phyloP scores from a whole-genome alignment of 1,140 invertebrate species.

The Drosophila paulistorum region DNA sequence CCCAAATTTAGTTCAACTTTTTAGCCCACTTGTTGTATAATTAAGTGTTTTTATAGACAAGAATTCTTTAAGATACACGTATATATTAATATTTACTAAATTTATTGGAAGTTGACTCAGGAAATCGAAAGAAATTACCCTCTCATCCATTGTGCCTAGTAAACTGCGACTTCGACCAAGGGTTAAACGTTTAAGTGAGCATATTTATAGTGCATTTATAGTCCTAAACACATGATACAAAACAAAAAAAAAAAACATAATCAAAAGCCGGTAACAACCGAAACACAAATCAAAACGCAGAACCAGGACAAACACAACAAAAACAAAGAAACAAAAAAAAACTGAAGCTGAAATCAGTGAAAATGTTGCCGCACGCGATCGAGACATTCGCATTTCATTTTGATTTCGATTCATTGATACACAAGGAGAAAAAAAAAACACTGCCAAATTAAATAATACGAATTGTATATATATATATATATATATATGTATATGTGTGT shows the following conservation, averaged over 20 bases:
- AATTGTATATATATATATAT: constrained; percentile 21
- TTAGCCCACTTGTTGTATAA: no score
- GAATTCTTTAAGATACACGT: no score
- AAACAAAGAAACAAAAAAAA: constrained; percentile 32
- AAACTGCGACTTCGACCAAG: neutral
- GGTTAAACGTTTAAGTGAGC: constrained; percentile 56
- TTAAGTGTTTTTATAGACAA: no score
- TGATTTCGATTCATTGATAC: constrained; percentile 78
- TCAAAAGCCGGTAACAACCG: constrained; percentile 43
- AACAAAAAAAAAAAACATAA: constrained; percentile 37
- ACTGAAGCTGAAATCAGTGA: constrained; percentile 58
- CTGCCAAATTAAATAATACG: constrained; percentile 80
- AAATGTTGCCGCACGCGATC: constrained; percentile 77
- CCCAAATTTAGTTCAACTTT: no score
- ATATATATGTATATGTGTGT: constrained; percentile 7
- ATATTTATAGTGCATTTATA: constrained; percentile 58
- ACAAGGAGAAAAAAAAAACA: constrained; percentile 38
- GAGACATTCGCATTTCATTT: constrained; percentile 70
- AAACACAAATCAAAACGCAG: constrained; percentile 69
- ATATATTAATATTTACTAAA: no score
- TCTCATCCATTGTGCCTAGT: no score
- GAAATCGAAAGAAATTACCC: neutral
- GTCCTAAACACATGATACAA: constrained; percentile 58
- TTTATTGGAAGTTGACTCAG: no score
- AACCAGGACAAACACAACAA: constrained; percentile 28